Evolutionary conservation across 2,888 invertebrate species (phyloP).

Genomic region (Branchipolynoe longqiensis): DNA sequence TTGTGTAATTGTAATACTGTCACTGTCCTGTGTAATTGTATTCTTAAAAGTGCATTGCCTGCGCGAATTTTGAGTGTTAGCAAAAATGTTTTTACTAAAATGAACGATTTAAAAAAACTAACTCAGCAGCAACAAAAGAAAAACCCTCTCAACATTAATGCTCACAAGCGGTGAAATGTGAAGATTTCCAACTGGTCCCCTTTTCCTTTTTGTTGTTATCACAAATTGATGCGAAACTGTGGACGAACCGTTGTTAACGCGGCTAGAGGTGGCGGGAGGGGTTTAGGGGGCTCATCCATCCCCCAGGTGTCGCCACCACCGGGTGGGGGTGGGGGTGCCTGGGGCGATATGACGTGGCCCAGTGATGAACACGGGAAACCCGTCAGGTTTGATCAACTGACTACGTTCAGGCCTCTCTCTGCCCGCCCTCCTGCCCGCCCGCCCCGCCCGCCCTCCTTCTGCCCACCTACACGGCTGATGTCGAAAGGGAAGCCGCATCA

Average conservation of each 20-base stretch:
- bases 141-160: too few relatives aligned
- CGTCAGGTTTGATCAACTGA: constrained; percentile 8
- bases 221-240: too few relatives aligned
- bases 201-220: too few relatives aligned
- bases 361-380: background rate
- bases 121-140: too few relatives aligned
- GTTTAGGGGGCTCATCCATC: background rate
- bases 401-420: background rate
- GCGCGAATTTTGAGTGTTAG: too few relatives aligned
- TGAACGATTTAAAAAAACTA: too few relatives aligned
- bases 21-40: too few relatives aligned
- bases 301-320: background rate
- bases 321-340: constrained; percentile 2
- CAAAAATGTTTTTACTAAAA: too few relatives aligned
- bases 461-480: background rate
- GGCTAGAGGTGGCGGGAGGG: background rate
- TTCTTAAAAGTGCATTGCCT: too few relatives aligned
- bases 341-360: constrained; percentile 15
- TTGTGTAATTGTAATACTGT: too few relatives aligned
- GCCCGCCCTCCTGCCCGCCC: background rate
- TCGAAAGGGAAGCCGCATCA: constrained; percentile 1
- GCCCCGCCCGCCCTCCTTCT: background rate
- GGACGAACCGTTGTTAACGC: background rate
- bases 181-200: too few relatives aligned
- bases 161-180: too few relatives aligned